Conservation (phyloP, 1,140 invertebrate species). For the Conopomorpha cramerella region DNA sequence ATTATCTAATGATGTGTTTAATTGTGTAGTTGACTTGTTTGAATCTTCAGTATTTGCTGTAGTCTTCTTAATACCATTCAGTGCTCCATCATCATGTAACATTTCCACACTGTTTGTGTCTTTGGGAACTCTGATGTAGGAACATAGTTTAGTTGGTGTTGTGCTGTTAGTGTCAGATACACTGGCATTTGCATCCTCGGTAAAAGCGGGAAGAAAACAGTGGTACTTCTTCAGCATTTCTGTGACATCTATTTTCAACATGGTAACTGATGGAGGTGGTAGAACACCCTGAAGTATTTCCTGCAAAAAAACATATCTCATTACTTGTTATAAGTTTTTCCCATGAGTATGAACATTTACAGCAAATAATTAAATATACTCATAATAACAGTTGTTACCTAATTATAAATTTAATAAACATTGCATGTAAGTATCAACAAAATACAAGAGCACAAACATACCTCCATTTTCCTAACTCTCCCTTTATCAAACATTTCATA, state of each 20-base stretch:
- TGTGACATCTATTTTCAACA: constrained; percentile 62
- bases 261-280: constrained; percentile 70
- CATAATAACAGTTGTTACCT: background rate
- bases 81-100: background rate
- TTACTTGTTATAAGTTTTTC: background rate
- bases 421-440: background rate
- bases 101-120: background rate
- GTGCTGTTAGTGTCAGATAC: constrained; percentile 18
- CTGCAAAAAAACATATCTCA: constrained; percentile 14
- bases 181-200: constrained; percentile 16
- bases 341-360: background rate
- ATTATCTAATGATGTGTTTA: constrained; percentile 13
- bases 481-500: constrained; percentile 43
- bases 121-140: constrained; percentile 31
- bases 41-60: background rate
- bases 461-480: constrained; percentile 46
- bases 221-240: constrained; percentile 64
- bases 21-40: background rate
- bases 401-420: background rate
- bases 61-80: background rate
- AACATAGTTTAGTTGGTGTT: constrained; percentile 43
- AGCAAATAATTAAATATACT: background rate
- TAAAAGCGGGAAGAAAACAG: constrained; percentile 33
- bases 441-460: constrained; percentile 6
- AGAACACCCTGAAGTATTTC: constrained; percentile 62